A percentile compares a stretch with the other conserved stretches of the same genome.
Conservation (phyloP, 1,140 invertebrate genomes). For the Xylocopa sonorina region DNA sequence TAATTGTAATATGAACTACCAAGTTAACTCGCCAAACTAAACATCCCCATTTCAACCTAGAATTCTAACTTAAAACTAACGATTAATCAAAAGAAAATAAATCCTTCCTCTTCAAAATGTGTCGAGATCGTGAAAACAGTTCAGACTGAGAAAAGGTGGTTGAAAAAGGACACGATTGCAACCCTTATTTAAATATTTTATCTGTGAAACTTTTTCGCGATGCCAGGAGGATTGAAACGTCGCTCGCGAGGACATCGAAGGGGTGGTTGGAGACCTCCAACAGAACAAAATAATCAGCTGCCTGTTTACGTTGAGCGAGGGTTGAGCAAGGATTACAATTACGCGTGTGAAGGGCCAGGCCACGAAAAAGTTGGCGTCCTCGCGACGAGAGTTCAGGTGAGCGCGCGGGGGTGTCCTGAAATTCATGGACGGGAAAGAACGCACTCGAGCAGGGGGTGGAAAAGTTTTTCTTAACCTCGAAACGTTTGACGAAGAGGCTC, state of each 20-base stretch:
- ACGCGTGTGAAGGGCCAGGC: constrained; percentile 6
- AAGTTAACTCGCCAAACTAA: no score
- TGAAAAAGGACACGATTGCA: no score
- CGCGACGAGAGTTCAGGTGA: no score
- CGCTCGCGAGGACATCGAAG: neutral
- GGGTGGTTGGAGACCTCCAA: no score
- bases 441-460: neutral
- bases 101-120: no score
- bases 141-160: no score
- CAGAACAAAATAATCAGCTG: constrained; percentile 15
- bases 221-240: neutral
- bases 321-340: neutral
- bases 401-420: neutral
- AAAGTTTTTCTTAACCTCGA: constrained; percentile 27
- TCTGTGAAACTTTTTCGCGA: neutral
- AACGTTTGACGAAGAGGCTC: constrained; percentile 18
- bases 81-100: no score
- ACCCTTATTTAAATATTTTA: no score
- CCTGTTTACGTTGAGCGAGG: constrained; percentile 14
- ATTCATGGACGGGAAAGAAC: constrained; percentile 8
- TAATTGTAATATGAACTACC: neutral
- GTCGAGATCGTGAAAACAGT: no score
- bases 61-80: no score
- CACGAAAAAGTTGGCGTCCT: constrained; percentile 4
- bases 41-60: no score